Evolutionary conservation across 2,888 invertebrate species (phyloP), one percentile per base, ranked within the genome.

Genomic region (Dorcus hopei): DNA sequence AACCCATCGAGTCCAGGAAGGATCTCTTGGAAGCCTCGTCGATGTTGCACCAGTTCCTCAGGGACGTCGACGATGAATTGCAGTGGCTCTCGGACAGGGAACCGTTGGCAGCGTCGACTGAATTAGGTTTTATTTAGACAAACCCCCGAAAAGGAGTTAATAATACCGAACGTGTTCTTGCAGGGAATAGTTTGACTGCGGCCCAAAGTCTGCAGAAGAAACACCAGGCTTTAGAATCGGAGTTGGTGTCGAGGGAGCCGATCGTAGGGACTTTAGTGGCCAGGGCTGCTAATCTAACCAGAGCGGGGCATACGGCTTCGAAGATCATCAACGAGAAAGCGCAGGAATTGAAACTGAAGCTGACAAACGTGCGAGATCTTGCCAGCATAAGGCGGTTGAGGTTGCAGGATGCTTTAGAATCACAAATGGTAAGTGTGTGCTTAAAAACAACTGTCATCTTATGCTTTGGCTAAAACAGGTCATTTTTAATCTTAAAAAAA

Each of bases 191-290:
- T 64, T 78, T 92, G 54, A 83, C 85, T 1, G 89, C 91, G 9
- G 95, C 95, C 0, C 95, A 96, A 72, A 89, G 90, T 57, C 80
- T 96, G 47, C 91, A 94, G 72, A 97, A 97, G 82, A 97, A 97
- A 77, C 97, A 97, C 72, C 90, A 93, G 73, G 89, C 90, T 0
- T 74, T 98, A 39, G 97, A 97, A 76, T 90, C 93, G 0, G 97
- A 97, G 74, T 81, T 96, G 7, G 82, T 90, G 8, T 90, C 95
- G 0, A 88, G 93, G 70, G 95, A 97, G 75, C 91, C 95, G 0
- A 85, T 93, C 0, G 87, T 96, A 4, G 84, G 87, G 5, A 85
- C 87, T 0, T 80, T 97, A 1, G 80, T 87, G 0, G 84, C 83
- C 9, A 85, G 94, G 59, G 94, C 93, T 0, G 82, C 86, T 5